Evolutionary conservation across 2,113 vertebrate genomes (phyloP).

Genomic region (Tringa solitaria): DNA sequence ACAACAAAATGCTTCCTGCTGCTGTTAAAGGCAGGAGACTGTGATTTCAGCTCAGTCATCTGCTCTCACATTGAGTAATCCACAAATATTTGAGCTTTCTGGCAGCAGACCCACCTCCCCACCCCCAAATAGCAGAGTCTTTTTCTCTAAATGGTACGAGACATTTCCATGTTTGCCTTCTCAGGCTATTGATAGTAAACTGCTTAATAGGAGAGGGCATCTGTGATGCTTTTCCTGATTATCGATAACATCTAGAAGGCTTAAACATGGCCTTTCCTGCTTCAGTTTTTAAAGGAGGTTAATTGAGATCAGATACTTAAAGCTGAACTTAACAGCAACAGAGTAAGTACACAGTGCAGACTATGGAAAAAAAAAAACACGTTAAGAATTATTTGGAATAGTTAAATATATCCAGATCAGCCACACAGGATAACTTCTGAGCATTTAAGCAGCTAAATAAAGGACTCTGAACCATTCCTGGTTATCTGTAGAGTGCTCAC

Average conservation of each 20-base stretch:
- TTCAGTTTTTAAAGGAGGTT: slow-evolving; percentile 41
- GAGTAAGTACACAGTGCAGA: background rate
- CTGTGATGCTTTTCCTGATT: slow-evolving; percentile 63
- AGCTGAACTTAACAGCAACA: background rate
- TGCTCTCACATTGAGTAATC: slow-evolving; percentile 59
- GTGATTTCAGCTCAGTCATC: slow-evolving; percentile 67
- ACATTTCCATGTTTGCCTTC: slow-evolving; percentile 68
- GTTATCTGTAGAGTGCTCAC: background rate
- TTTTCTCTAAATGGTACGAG: slow-evolving; percentile 62
- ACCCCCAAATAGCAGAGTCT: slow-evolving; percentile 15
- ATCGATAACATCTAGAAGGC: slow-evolving; percentile 56
- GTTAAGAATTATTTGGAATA: background rate
- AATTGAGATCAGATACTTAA: slow-evolving; percentile 60
- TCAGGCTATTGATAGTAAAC: slow-evolving; percentile 66
- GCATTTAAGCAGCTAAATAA: background rate
- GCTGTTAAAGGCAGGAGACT: slow-evolving; percentile 56
- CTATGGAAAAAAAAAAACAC: background rate
- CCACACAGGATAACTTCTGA: background rate
- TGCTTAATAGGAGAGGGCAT: slow-evolving; percentile 69
- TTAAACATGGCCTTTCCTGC: slow-evolving; percentile 36
- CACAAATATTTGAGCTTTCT: slow-evolving; percentile 72
- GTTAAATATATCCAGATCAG: background rate
- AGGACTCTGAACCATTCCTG: background rate
- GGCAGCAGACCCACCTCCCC: slow-evolving; percentile 40
- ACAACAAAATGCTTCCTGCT: slow-evolving; percentile 78